A percentile compares a stretch with the other conserved stretches of the same genome.
Conservation (phyloP, 2,113 vertebrate genomes). For the Oreocharis arfaki region DNA sequence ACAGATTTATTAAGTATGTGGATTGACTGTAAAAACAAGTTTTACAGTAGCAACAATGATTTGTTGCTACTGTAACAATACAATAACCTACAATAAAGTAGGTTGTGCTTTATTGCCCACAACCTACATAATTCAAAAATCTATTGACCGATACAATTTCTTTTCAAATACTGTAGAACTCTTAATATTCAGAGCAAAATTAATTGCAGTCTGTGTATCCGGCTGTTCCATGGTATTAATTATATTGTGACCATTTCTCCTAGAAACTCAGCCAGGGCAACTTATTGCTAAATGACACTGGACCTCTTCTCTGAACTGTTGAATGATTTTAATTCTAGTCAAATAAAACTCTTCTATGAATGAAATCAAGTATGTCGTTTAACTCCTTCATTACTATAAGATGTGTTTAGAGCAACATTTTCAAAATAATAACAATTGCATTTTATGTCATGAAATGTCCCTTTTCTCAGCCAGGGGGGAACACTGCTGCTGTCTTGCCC, state of each 20-base stretch:
- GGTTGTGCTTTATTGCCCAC: constrained; percentile 71
- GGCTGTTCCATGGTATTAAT: constrained; percentile 73
- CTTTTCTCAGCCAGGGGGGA: neutral
- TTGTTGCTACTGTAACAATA: too few relatives aligned
- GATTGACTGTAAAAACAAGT: constrained; percentile 52
- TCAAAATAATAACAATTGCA: neutral
- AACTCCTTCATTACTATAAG: constrained; percentile 14
- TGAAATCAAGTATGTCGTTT: constrained; percentile 18
- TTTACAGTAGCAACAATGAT: constrained; percentile 70
- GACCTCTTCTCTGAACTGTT: constrained; percentile 36
- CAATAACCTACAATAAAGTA: too few relatives aligned
- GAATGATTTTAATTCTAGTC: constrained; percentile 21
- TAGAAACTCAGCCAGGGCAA: constrained; percentile 40
- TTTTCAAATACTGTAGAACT: constrained; percentile 69
- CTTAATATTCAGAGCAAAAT: constrained; percentile 72
- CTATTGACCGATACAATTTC: constrained; percentile 67
- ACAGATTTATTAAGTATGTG: constrained; percentile 36
- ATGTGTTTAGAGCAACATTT: neutral
- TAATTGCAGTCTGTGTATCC: constrained; percentile 70
- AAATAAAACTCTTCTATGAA: constrained; percentile 6
- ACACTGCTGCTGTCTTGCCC: neutral
- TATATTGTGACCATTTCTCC: constrained; percentile 54
- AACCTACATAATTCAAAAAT: constrained; percentile 70
- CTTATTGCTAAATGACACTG: constrained; percentile 18
- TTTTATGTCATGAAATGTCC: neutral